phyloP scores from a whole-genome alignment of 2,888 invertebrate genomes.

The Drosophila diplacantha region DNA sequence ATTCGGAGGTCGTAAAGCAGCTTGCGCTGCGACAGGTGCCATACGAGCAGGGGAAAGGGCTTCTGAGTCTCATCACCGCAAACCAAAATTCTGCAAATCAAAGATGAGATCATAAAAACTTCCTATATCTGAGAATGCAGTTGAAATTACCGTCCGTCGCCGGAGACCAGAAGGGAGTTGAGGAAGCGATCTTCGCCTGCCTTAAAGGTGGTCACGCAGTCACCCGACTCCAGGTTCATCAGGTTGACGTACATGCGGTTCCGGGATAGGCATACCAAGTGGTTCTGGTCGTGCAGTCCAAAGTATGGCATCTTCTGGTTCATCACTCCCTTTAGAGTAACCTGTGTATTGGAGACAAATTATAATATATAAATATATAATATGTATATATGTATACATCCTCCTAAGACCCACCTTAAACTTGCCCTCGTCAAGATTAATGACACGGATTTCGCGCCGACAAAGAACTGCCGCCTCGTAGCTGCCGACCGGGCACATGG shows the following conservation, averaged over 20 bases:
- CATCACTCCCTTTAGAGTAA: slow-evolving; percentile 90
- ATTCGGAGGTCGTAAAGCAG: slow-evolving; percentile 91
- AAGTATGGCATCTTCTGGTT: slow-evolving; percentile 96
- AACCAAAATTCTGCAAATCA: slow-evolving; percentile 83
- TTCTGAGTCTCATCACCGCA: slow-evolving; percentile 96
- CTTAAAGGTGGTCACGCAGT: slow-evolving; percentile 86
- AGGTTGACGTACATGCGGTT: slow-evolving; percentile 94
- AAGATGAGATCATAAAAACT: neutral
- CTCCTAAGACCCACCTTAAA: slow-evolving; percentile 69
- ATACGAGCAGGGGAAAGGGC: slow-evolving; percentile 92
- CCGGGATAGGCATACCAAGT: slow-evolving; percentile 87
- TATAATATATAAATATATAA: no score
- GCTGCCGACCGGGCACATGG: slow-evolving; percentile 87
- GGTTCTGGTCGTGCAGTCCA: slow-evolving; percentile 88
- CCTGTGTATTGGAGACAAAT: slow-evolving; percentile 76
- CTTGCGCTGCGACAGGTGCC: slow-evolving; percentile 91
- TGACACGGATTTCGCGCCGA: slow-evolving; percentile 87
- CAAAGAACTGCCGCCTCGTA: slow-evolving; percentile 88
- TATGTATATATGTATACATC: neutral
- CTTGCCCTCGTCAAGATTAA: slow-evolving; percentile 86
- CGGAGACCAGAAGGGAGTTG: slow-evolving; percentile 91
- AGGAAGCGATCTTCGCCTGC: slow-evolving; percentile 93
- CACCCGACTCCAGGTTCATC: slow-evolving; percentile 88
- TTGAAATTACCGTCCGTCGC: slow-evolving; percentile 85
- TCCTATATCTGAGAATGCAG: rapidly evolving